Base-by-base conservation (phyloP, 2,113 vertebrate genomes). In the Larimichthys crocea region DNA sequence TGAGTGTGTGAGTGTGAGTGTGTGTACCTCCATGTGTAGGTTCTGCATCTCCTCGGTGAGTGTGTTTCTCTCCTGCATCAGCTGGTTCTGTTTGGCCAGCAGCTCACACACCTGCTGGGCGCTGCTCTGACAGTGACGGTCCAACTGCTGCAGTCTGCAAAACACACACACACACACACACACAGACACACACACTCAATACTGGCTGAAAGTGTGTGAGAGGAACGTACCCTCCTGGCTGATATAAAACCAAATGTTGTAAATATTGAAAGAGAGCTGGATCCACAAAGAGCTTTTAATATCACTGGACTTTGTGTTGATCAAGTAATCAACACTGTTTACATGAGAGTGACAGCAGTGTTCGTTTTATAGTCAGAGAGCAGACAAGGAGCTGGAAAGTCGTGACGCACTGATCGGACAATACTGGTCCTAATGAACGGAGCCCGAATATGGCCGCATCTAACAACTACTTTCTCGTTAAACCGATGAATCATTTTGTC, bases 41-140 rank as follows among this genome's bases (percentile, higher is more conserved):
- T 84, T 92, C 74, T 90, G 94, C 88, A 96, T 94, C 91, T 98
- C 96, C 85, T 97, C 95, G 0, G 90, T 88, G 53, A 97, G 96
- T 70, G 85, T 91, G 90, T 97, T 96, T 75, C 95, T 95, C 93
- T 99, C 96, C 90, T 95, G 93, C 86, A 97, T 95, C 77, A 98
- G 96, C 91, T 96, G 94, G 89, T 95, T 97, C 95, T 99, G 97
- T 92, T 94, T 96, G 94, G 88, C 93, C 89, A 99, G 96, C 76
- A 99, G 86, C 92, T 97, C 96, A 86, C 96, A 95, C 91, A 98
- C 95, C 92, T 99, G 97, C 95, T 96, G 96, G 75, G 97, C 96
- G 29, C 96, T 96, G 91, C 91, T 91, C 95, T 98, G 97, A 94
- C 97, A 94, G 87, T 97, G 96, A 91, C 94, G 94, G 88, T 98